Evolutionary conservation across 2,888 invertebrate genomes (phyloP), one percentile per base, ranked within the genome.

Genomic region (Microctonus brassicae): DNA sequence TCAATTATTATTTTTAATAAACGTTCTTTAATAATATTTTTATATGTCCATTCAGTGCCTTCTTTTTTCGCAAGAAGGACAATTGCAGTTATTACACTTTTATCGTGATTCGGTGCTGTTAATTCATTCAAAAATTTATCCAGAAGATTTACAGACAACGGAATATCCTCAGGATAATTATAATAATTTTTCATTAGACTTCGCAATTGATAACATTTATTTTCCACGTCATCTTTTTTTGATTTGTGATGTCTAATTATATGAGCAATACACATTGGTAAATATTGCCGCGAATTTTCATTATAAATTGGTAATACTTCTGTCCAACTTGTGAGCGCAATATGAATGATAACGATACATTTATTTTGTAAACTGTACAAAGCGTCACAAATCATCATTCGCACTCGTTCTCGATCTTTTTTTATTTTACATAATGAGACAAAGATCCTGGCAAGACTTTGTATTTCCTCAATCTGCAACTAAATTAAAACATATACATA

Each of bases 311-410:
- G 89, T 24, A 89, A 77, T 26, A 89, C 83, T 81, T 89, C 89
- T 17, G 86, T 84, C 90, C 90, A 90, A 47, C 85, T 86, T 22
- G 84, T 86, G 11, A 89, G 76, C 42, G 87, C 85, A 5, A 80
- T 82, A 73, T 88, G 86, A 42, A 90, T 80, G 70, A 88, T 77
- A 20, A 85, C 81, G 9, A 86, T 72, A 13, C 88, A 86, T 52
- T 85, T 80, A 58, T 87, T 77, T 29, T 84, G 86, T 73, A 87
- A 83, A 73, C 85, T 87, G 75, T 89, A 90, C 42, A 89, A 80
- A 55, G 88, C 87, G 77, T 89, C 88, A 72, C 88, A 88, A 75
- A 88, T 88, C 74, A 89, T 83, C 66, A 86, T 84, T 72, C 89
- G 79, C 68, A 89, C 85, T 77, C 83, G 85, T 77, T 87, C 84